These are phyloP conservation scores for Thecocarcelia acutangulata DNA, from an alignment of 2,888 invertebrate species.

Conservation along the genomic window DNA sequence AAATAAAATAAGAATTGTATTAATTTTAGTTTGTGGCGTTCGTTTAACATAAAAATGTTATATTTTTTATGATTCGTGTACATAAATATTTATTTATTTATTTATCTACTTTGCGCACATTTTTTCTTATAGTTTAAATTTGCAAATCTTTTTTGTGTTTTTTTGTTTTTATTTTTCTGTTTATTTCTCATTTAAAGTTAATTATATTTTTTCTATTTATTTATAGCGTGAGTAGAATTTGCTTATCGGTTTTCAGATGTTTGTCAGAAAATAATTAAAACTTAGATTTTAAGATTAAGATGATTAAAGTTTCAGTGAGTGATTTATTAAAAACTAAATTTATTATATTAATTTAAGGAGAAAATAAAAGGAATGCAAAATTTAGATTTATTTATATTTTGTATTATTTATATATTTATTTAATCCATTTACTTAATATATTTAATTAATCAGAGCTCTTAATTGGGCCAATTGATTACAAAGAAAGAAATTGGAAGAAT, in stretches of 20 bases:
- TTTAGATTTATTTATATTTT: too few species aligned
- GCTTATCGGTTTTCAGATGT: slow-evolving; percentile 38
- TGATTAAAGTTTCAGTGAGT: slow-evolving; percentile 34
- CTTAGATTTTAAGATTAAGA: slow-evolving; percentile 13
- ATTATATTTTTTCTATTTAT: slow-evolving; percentile 17
- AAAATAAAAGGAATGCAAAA: too few species aligned
- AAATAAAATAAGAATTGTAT: slow-evolving; percentile 35
- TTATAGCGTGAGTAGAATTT: slow-evolving; percentile 55
- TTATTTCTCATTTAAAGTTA: slow-evolving; percentile 31
- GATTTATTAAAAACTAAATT: not conserved
- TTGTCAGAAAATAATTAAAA: slow-evolving; percentile 43
- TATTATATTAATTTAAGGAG: too few species aligned
- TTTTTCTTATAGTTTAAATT: slow-evolving; percentile 47
- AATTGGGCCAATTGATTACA: too few species aligned
- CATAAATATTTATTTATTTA: slow-evolving; percentile 22
- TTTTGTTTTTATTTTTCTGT: not conserved
- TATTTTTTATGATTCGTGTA: slow-evolving; percentile 41
- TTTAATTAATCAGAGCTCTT: too few species aligned
- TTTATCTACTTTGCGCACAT: slow-evolving; percentile 44
- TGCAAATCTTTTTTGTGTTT: slow-evolving; percentile 38
- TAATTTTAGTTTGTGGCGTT: slow-evolving; percentile 51
- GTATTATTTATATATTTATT: too few species aligned
- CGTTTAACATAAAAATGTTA: slow-evolving; percentile 43
- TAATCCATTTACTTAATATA: too few species aligned
- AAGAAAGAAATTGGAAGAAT: too few species aligned